Evolutionary conservation across 2,113 vertebrate species (phyloP).

Genomic region (Sinocyclocheilus maitianheensis): DNA sequence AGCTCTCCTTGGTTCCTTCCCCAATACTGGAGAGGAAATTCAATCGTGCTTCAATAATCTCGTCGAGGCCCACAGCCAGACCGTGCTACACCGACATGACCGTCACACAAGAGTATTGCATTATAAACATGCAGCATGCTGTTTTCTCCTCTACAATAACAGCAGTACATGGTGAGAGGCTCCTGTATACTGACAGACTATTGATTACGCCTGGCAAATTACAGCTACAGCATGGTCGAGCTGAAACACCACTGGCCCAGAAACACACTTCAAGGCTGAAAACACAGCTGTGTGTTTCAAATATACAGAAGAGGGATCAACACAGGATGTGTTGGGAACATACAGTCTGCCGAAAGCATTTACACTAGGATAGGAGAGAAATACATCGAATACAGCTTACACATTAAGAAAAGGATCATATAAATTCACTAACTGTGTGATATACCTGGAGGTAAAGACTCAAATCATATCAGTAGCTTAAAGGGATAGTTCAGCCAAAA

Average conservation of each 20-base stretch:
- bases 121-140: constrained; percentile 11
- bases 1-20: constrained; percentile 16
- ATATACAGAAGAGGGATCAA: background rate
- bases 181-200: constrained; percentile 28
- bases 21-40: constrained; percentile 37
- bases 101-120: constrained; percentile 7
- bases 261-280: constrained; percentile 28
- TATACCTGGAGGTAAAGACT: too few species aligned
- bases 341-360: background rate
- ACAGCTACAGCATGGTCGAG: background rate
- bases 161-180: background rate
- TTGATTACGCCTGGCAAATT: constrained; percentile 28
- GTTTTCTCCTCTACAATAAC: constrained; percentile 1
- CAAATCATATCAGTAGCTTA: too few species aligned
- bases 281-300: constrained; percentile 26
- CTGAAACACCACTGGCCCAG: constrained; percentile 27
- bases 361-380: too few species aligned
- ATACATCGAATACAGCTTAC: too few species aligned
- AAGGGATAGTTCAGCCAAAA: too few species aligned
- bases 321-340: background rate
- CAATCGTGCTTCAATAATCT: constrained; percentile 28
- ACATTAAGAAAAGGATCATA: too few species aligned
- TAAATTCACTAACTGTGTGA: too few species aligned
- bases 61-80: background rate
- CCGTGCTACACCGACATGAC: background rate